Base-by-base conservation (phyloP, 2,113 vertebrate genomes). In the Kobus ellipsiprymnus region DNA sequence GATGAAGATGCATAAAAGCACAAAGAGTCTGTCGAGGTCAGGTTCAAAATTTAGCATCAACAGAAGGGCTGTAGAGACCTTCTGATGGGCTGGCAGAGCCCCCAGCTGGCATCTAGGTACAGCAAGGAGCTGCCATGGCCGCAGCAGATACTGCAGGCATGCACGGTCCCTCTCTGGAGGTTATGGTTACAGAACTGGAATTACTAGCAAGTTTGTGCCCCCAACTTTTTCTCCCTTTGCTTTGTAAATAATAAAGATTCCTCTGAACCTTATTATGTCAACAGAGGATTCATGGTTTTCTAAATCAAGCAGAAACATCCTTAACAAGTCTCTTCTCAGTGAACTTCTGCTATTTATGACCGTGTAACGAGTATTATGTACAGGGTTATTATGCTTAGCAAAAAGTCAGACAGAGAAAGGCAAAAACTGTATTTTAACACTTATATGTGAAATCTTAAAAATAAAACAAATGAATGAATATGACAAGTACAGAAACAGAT, bases 311-410 rank as follows among this genome's bases (percentile, higher is more conserved):
- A 62, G 54, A 74, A 71, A 95, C 15, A 11, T 46, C 92, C 1
- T 55, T 64, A 92, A 77, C 11, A 80, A 93, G 44, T 95, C 82
- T 87, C 67, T 91, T 87, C 74, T 94, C 74, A 25, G 2, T 50
- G 78, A 86, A 36, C 5, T 55, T 55, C n/a, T 40, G 23, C n/a
- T 21, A 84, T 55, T 55, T 84, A 27, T 54, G 13, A 83, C 81
- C 23, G 15, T 55, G 81, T 55, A 62, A 82, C 0, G 6, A n/a
- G 78, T 81, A 50, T 21, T 33, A 82, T 4, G 33, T 54, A 83
- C 19, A 82, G 52, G 13, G 33, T 55, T 55, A 55, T n/a, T 55
- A 55, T 55, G 52, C 52, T 36, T 55, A 55, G 81, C 13, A 36
- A 55, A 36, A 55, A 55, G 52, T 83, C 81, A 83, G 44, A 48